Evolutionary conservation across 2,888 invertebrate species (phyloP).

Genomic region (Lasioglossum villosulum): DNA sequence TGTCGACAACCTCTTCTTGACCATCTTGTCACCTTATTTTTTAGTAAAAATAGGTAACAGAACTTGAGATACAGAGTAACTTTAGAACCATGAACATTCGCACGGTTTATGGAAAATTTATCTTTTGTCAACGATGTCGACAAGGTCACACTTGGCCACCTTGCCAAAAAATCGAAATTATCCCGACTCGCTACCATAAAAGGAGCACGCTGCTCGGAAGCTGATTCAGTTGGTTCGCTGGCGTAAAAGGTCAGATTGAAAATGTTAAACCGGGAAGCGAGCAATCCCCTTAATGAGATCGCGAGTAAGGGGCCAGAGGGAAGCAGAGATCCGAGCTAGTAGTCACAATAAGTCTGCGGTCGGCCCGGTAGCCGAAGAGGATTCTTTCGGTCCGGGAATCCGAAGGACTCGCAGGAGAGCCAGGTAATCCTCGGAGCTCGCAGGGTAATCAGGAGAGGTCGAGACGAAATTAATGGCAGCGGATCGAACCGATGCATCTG

Average conservation of each 20-base stretch:
- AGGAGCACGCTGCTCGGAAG: background rate
- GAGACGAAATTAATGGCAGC: conserved; percentile 76
- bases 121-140: too few species aligned
- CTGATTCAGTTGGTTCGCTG: conserved; percentile 30
- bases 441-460: conserved; percentile 74
- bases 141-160: too few species aligned
- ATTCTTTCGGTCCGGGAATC: conserved; percentile 63
- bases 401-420: conserved; percentile 39
- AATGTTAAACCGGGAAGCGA: conserved; percentile 28
- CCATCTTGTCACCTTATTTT: too few species aligned
- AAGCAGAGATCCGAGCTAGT: conserved; percentile 44
- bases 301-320: background rate
- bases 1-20: too few species aligned
- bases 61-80: too few species aligned
- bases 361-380: conserved; percentile 44
- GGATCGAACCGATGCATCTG: conserved; percentile 78
- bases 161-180: background rate
- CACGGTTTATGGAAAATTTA: too few species aligned
- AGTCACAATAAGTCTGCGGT: conserved; percentile 68
- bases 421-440: conserved; percentile 71
- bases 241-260: conserved; percentile 31
- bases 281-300: conserved; percentile 59
- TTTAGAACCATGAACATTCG: too few species aligned
- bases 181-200: background rate
- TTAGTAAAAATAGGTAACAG: too few species aligned